Percentiles rank a stretch among this genome's conserved stretches.
These are phyloP conservation scores for Sphecodes monilicornis DNA, from an alignment of 2,888 invertebrate species.

Conservation along the genomic window DNA sequence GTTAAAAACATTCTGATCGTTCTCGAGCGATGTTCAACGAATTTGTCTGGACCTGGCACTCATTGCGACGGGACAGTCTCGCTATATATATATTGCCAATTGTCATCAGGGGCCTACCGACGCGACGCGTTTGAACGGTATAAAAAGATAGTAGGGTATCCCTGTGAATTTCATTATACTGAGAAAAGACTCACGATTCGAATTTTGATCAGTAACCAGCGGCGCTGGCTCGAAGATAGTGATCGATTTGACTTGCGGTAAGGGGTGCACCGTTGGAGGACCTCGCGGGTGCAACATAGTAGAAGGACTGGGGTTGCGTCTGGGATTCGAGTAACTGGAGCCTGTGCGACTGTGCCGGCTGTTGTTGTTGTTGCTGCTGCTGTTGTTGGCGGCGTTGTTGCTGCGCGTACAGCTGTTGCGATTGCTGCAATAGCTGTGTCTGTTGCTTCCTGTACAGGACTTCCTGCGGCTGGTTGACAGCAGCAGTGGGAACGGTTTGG, in stretches of 20 bases:
- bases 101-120: constrained; percentile 15
- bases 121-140: constrained; percentile 12
- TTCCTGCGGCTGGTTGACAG: constrained; percentile 79
- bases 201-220: constrained; percentile 56
- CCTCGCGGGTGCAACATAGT: constrained; percentile 84
- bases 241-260: constrained; percentile 91
- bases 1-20: not conserved
- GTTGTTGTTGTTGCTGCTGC: constrained; percentile 84
- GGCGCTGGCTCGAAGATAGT: constrained; percentile 88
- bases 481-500: constrained; percentile 81
- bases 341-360: constrained; percentile 78
- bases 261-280: constrained; percentile 83
- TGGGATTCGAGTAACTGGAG: constrained; percentile 83
- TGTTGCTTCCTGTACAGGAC: constrained; percentile 87
- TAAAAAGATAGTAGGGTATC: constrained; percentile 6
- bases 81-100: not conserved
- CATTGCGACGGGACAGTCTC: constrained; percentile 31
- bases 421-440: constrained; percentile 87
- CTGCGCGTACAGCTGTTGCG: constrained; percentile 88
- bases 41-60: constrained; percentile 13
- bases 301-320: constrained; percentile 81
- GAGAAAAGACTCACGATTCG: constrained; percentile 31
- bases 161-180: constrained; percentile 30
- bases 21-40: not conserved
- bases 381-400: constrained; percentile 88